These are phyloP conservation scores for Odobenus rosmarus DNA, from an alignment of 2,113 vertebrate species.

Conservation along the genomic window DNA sequence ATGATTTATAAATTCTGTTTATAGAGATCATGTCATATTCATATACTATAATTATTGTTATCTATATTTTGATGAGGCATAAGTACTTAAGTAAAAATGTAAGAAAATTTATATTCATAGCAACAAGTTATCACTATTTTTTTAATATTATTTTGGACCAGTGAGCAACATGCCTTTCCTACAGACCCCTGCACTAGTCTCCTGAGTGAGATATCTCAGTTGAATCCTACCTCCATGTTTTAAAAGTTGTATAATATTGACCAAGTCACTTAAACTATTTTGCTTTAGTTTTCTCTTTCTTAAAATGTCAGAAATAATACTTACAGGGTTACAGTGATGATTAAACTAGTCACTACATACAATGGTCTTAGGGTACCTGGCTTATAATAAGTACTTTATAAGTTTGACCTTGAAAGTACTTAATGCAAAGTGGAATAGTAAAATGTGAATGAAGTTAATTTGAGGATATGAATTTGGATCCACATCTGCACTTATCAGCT, in stretches of 20 bases:
- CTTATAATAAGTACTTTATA: background rate
- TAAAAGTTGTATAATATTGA: background rate
- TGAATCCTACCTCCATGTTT: background rate
- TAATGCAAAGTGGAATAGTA: background rate
- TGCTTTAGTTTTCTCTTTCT: background rate
- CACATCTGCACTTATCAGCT: background rate
- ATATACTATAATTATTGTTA: background rate
- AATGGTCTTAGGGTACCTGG: background rate
- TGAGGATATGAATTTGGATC: background rate
- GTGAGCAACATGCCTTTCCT: background rate
- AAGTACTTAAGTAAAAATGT: background rate
- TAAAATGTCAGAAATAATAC: background rate
- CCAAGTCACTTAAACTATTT: background rate
- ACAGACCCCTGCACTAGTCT: background rate
- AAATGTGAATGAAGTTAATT: background rate
- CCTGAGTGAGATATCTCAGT: background rate
- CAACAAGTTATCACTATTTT: background rate
- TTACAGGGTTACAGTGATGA: background rate
- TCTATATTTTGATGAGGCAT: background rate
- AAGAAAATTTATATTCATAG: background rate
- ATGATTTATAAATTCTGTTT: background rate
- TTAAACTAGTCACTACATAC: background rate
- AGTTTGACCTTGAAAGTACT: background rate
- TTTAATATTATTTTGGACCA: background rate
- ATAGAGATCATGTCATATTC: background rate